Base-by-base conservation (phyloP, 2,113 vertebrate genomes). In the Solea solea region DNA sequence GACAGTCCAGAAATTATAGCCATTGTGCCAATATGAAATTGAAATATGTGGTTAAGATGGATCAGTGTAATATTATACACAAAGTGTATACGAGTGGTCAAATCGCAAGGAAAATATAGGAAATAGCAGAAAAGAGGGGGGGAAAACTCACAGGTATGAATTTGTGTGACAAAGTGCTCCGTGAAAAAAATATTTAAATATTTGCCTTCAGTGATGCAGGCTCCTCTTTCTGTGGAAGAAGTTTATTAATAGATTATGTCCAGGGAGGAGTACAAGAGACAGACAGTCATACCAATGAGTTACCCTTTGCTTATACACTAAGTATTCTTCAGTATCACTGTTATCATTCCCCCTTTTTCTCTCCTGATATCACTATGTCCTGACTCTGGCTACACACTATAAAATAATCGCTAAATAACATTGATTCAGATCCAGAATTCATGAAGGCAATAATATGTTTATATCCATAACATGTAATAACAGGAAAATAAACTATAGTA, bases 101-200 rank as follows among this genome's bases (percentile, higher is more conserved):
- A 59, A 61, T 55, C 53, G 59, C 59, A 16, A 49, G 21, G 57
- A 52, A 53, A 67, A 44, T 52, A 58, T 55, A 28, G 28, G 34
- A 68, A 51, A 56, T 46, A 54, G 49, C 14, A 51, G 51, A 80
- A 69, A 28, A 14, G 45, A 41, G 42, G 21, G 21, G 21, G 21
- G 21, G 44, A 8, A 25, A 69, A 69, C 63, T 76, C 15, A 86
- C 27, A 61, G 28, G 64, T 40, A 74, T 77, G 74, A 75, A 89
- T 84, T 87, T 88, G 90, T 69, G 81, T 91, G 90, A 91, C 70
- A n/a, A 84, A 87, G 88, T 85, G 85, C 74, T 90, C 79, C 87
- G 57, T 74, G 62, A 68, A 90, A 88, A 5, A 34, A 34, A 78
- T 73, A 86, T 74, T 83, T 86, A 15, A 83, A 72, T 75, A 69